phyloP scores from a whole-genome alignment of 2,113 vertebrate species.

The Tragelaphus scriptus region DNA sequence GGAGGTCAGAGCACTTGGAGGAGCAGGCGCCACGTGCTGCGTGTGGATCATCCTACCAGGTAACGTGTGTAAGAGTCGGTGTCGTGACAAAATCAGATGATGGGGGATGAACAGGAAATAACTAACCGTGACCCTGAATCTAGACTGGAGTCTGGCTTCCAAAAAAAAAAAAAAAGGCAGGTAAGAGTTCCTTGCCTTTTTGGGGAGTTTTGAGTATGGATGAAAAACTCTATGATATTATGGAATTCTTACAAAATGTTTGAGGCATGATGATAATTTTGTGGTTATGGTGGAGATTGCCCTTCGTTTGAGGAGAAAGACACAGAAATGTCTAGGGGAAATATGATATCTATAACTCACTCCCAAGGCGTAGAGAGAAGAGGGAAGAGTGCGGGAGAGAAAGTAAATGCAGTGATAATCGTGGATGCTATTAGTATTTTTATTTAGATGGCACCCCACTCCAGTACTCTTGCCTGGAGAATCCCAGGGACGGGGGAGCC shows the following conservation, averaged over 20 bases:
- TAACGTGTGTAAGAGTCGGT: rapidly evolving
- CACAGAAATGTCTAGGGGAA: neutral
- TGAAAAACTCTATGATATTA: no score
- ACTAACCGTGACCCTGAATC: rapidly evolving
- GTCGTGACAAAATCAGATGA: neutral
- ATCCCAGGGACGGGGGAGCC: no score
- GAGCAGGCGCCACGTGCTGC: rapidly evolving
- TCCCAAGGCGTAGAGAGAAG: neutral
- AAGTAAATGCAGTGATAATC: neutral
- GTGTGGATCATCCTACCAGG: rapidly evolving
- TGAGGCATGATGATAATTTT: neutral
- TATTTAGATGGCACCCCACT: neutral
- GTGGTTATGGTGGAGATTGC: neutral
- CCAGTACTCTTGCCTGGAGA: no score
- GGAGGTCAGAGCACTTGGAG: rapidly evolving
- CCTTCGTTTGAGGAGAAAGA: neutral
- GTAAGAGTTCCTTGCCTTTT: no score
- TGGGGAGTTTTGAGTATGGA: neutral
- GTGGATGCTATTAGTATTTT: neutral
- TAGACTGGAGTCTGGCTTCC: neutral
- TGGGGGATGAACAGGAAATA: rapidly evolving
- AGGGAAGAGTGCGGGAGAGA: neutral
- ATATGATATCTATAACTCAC: neutral
- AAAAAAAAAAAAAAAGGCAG: neutral
- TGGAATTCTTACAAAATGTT: neutral